Base-by-base conservation (phyloP, 2,797 vertebrate species). In the Petrocephalus sullivani region DNA sequence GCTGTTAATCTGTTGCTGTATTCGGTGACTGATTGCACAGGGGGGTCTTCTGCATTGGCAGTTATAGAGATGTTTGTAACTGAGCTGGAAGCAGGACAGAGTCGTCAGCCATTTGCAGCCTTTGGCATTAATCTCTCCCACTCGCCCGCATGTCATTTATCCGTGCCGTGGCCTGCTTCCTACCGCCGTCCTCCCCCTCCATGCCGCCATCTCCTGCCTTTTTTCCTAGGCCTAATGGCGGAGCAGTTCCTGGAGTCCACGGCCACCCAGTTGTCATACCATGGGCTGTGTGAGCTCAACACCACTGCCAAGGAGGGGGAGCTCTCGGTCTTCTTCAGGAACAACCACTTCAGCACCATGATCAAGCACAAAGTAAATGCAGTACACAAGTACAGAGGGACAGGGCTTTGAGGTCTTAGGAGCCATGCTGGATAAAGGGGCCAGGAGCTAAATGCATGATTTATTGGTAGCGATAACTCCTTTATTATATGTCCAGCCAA, bases 321-420 rank as follows among this genome's bases (percentile, higher is more conserved):
- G 88, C 96, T 98, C 16, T 96, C 96, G 0, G 97, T 98, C 86
- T 99, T 99, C 94, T 99, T 99, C 95, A 96, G 98, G 16, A 99
- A 99, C 95, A 99, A 99, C 94, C 98, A 99, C 95, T 99, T 98
- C 92, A 98, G 97, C 92, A 97, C 98, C 78, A 96, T 98, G 94
- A 97, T 95, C 89, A 98, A 98, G 92, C 96, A 98, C 96, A 93
- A 98, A 97, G 98, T 98, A 87, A 19, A 41, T 16, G 21, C 21
- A 64, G 53, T 46, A 23, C 28, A 28, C 16, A 8, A 0, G 21
- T 37, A 54, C 8, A 86, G 21, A 57, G 54, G 16, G 23, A 10
- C 37, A n/a, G 37, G 46, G 14, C 49, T 4, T 33, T 75, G 67
- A 2, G 3, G 82, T 53, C 49, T 84, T 21, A 16, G 41, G 8